These are phyloP conservation scores for Bergia sp. DNA, from an alignment of 92 coral and sea anemone genomes.

Conservation along the genomic window DNA sequence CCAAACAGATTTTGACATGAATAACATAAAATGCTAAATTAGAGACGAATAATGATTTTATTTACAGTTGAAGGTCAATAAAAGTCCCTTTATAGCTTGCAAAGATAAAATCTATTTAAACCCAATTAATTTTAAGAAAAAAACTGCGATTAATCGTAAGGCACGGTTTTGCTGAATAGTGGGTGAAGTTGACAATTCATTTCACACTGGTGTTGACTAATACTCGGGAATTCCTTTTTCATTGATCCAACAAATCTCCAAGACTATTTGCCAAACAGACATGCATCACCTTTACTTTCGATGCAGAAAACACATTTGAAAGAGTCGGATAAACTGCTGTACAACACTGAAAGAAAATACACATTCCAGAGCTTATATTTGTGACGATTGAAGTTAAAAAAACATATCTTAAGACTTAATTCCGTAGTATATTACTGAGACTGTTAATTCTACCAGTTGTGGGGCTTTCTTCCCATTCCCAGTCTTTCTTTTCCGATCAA, in stretches of 20 bases:
- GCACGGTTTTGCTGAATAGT: neutral
- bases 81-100: neutral
- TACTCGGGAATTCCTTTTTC: no score
- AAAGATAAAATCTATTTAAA: neutral
- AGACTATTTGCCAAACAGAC: neutral
- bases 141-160: neutral
- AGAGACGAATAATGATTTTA: neutral
- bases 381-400: no score
- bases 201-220: no score
- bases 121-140: neutral
- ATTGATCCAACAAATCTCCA: neutral
- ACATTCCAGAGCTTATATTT: no score
- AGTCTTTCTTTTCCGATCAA: neutral
- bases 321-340: neutral
- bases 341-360: no score
- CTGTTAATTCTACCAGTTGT: neutral
- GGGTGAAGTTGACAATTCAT: neutral
- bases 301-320: neutral
- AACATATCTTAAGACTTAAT: neutral
- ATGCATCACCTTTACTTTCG: neutral
- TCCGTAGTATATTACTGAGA: neutral
- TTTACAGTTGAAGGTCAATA: neutral
- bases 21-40: no score
- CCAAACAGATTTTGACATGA: neutral
- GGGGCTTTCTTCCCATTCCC: neutral